Conservation (phyloP, 2,797 vertebrate species). For the Thripadectes ignobilis region DNA sequence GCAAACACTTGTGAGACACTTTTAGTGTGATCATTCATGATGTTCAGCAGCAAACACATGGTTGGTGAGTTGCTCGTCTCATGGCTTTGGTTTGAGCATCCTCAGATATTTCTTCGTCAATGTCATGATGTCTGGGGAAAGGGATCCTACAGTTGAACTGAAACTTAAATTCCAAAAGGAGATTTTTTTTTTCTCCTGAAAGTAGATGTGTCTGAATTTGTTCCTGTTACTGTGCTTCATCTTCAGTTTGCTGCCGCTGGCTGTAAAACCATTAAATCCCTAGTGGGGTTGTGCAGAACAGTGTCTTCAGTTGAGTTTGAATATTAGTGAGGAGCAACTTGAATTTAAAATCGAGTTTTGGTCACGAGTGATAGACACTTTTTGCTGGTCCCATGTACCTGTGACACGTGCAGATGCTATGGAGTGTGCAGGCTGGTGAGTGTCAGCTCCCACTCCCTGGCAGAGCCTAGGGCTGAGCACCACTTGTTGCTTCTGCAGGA, state of each 20-base stretch:
- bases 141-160: not conserved
- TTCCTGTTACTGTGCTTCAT: not conserved
- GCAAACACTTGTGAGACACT: not conserved
- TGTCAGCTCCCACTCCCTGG: not conserved
- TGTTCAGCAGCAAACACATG: not conserved
- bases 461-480: not conserved
- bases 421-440: rapidly evolving
- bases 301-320: not conserved
- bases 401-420: rapidly evolving
- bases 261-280: not conserved
- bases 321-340: rapidly evolving
- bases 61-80: not conserved
- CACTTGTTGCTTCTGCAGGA: not conserved
- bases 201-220: not conserved
- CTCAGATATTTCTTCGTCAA: not conserved
- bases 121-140: not conserved
- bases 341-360: not conserved
- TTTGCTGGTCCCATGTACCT: not conserved
- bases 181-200: not conserved
- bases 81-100: not conserved
- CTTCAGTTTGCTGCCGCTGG: not conserved
- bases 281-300: not conserved
- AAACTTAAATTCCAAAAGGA: not conserved
- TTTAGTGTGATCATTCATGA: rapidly evolving
- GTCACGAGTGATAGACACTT: not conserved